A percentile compares a stretch with the other conserved stretches of the same genome.
phyloP scores from a whole-genome alignment of 2,113 vertebrate genomes.

The Barnardius zonarius region DNA sequence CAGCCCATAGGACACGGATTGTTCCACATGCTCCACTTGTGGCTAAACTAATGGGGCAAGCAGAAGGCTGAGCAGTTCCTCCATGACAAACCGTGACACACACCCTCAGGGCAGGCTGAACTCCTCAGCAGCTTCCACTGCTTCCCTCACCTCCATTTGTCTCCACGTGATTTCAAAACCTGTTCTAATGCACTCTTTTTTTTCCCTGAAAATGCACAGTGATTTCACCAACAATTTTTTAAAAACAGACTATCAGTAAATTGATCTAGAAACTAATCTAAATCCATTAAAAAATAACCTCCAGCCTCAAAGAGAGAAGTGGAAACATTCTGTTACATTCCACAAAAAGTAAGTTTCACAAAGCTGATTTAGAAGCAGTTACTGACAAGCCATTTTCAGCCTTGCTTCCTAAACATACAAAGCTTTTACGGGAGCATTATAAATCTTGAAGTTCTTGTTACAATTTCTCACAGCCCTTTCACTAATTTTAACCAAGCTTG shows the following conservation, averaged over 20 bases:
- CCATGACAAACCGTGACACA: background rate
- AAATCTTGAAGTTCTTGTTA: background rate
- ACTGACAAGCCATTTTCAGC: background rate
- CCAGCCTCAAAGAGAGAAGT: background rate
- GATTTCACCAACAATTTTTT: background rate
- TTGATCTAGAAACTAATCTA: background rate
- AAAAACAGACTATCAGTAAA: background rate
- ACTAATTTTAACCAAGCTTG: background rate
- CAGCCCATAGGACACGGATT: background rate
- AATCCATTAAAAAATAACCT: background rate
- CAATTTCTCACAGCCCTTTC: background rate
- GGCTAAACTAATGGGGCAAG: background rate
- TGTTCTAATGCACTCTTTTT: background rate
- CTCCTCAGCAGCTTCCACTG: background rate
- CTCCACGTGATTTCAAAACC: background rate
- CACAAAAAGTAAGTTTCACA: background rate
- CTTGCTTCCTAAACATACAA: background rate
- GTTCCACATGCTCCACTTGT: background rate
- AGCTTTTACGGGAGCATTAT: background rate
- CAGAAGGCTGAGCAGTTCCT: background rate
- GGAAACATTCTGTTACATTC: constrained; percentile 21
- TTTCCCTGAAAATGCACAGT: constrained; percentile 27
- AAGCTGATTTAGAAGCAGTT: constrained; percentile 6
- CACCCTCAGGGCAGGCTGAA: rapidly evolving
- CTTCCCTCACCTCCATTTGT: background rate